Conservation (phyloP, 30 jellyfish, hydroid and myxozoan species). For the Cassiopea andromeda region DNA sequence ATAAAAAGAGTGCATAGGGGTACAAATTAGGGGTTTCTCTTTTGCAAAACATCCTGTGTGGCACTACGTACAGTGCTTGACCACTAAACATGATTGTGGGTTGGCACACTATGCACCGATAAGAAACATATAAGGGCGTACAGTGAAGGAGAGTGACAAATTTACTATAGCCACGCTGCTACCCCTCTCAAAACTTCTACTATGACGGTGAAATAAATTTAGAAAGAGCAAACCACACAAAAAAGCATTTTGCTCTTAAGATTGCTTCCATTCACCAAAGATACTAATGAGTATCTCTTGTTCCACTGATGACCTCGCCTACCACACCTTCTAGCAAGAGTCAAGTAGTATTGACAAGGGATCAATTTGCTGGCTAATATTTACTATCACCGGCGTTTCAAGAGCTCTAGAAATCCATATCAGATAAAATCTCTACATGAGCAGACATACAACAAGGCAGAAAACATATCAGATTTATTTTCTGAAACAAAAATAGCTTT, state of each 20-base stretch:
- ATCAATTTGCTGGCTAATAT: neutral
- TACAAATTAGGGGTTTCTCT: no score
- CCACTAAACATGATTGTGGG: no score
- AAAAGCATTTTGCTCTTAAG: no score
- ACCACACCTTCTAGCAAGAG: constrained; percentile 12
- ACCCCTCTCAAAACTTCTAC: no score
- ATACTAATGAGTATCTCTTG: constrained; percentile 1
- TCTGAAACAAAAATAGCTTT: neutral
- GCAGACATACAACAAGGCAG: neutral
- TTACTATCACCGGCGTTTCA: constrained; percentile 7
- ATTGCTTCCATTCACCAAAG: neutral
- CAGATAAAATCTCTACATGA: neutral
- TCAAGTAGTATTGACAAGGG: neutral
- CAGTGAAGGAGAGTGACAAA: no score
- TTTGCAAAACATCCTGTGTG: neutral
- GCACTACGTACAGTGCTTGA: neutral
- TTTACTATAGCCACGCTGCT: no score
- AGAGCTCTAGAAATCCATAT: neutral
- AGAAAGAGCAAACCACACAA: no score
- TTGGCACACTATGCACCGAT: no score
- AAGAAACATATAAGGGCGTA: no score
- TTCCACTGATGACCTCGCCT: neutral
- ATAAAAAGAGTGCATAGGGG: no score
- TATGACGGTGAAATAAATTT: no score
- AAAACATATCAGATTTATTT: neutral